Base-by-base conservation (phyloP, 2,113 vertebrate genomes). In the Sylvietta virens region DNA sequence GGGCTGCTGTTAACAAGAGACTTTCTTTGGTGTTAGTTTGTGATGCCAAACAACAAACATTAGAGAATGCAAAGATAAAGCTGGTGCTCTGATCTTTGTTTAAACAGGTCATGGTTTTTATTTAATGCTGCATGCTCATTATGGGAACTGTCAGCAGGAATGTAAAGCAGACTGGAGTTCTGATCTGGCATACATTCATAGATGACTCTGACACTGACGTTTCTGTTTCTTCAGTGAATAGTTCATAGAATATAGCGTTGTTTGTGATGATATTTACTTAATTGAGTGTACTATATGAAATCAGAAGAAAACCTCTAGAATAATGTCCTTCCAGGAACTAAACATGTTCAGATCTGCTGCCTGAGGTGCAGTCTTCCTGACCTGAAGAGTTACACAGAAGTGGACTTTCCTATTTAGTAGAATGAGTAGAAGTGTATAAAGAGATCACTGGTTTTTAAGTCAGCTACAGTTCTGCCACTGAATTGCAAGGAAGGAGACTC, bases 81-180 rank as follows among this genome's bases (percentile, higher is more conserved):
- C 80, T 81, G 37, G 48, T 1, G 13, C 85, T 95, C 85, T 92
- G 85, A 94, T 97, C 88, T 95, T 84, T 94, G 51, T 94, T 94
- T 88, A 94, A 94, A 86, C 91, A 94, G 84, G 82, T 94, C 82
- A 81, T 92, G 66, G 3, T 78, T 95, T 94, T 97, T 86, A 64
- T 91, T 96, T 92, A 90, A 89, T 66, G 47, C 69, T 86, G 53
- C 15, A 13, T 91, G 70, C 76, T 96, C 28, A 33, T 82, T 87
- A 53, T 57, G 81, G 66, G 48, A 85, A 28, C 84, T 82, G 74
- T 77, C 83, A 94, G 65, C 40, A 64, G 76, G 64, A 82, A 47
- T 58, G 88, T 58, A 71, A 92, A 92, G 89, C 14, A 15, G 58
- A 67, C 35, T 83, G 58, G 87, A 93, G 53, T 77, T 88, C 47